These are phyloP conservation scores for Dermolepida albohirtum DNA, from an alignment of 2,888 invertebrate species.

Conservation along the genomic window DNA sequence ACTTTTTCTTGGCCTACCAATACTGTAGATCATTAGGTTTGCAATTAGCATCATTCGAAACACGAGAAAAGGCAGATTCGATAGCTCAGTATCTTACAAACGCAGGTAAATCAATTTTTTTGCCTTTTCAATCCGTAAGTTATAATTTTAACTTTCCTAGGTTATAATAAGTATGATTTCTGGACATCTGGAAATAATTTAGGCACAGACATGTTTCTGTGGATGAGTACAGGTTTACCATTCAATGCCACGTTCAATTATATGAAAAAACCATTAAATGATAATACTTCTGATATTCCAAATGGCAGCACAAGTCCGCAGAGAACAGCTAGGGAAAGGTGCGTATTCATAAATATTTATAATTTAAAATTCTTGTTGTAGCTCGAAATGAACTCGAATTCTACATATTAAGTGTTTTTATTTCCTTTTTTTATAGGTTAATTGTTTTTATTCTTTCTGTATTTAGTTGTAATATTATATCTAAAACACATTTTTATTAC, in stretches of 20 bases:
- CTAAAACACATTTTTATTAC: no score
- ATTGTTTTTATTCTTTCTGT: no score
- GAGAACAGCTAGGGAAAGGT: conserved; percentile 82
- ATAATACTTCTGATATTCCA: conserved; percentile 66
- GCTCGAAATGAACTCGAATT: no score
- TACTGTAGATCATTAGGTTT: conserved; percentile 88
- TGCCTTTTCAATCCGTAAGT: background rate
- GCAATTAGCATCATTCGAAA: conserved; percentile 87
- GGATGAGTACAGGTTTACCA: conserved; percentile 90
- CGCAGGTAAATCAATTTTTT: conserved; percentile 70
- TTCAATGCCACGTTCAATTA: conserved; percentile 91
- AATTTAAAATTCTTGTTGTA: no score
- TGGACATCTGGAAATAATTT: conserved; percentile 91
- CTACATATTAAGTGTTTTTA: no score
- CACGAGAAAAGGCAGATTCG: conserved; percentile 87
- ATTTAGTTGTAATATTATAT: no score
- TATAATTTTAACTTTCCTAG: conserved; percentile 57
- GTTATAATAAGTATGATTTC: conserved; percentile 84
- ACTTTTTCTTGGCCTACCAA: conserved; percentile 88
- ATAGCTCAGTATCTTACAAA: conserved; percentile 85
- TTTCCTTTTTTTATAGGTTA: no score
- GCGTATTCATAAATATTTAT: conserved; percentile 53
- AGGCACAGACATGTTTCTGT: conserved; percentile 87
- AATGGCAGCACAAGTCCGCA: conserved; percentile 83
- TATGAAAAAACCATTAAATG: conserved; percentile 70